A percentile compares a stretch with the other conserved stretches of the same genome.
phyloP scores from a whole-genome alignment of 1,140 invertebrate species.

The Euwallacea similis region DNA sequence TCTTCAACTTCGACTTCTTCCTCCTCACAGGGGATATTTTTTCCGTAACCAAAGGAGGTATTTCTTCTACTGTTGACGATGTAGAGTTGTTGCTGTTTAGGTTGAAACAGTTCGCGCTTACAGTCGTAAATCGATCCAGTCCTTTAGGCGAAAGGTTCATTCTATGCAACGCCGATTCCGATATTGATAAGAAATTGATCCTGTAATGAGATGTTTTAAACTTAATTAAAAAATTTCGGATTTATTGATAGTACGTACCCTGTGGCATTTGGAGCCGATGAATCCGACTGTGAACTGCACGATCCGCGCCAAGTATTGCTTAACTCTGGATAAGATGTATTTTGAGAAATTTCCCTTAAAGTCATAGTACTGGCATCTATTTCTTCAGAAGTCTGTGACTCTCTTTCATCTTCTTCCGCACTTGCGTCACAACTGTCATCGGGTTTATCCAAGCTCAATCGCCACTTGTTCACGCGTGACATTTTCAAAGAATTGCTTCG shows the following conservation, averaged over 20 bases:
- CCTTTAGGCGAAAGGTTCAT: constrained; percentile 57
- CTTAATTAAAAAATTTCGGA: constrained; percentile 6
- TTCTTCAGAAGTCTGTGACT: constrained; percentile 76
- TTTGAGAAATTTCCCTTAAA: constrained; percentile 61
- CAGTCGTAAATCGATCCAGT: constrained; percentile 54
- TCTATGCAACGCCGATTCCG: constrained; percentile 81
- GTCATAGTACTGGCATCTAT: constrained; percentile 67
- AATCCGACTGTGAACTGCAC: constrained; percentile 69
- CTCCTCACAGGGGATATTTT: constrained; percentile 62
- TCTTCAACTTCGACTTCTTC: constrained; percentile 68
- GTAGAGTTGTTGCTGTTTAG: constrained; percentile 60
- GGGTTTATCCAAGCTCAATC: constrained; percentile 53
- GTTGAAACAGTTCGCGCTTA: constrained; percentile 54
- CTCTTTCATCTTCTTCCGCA: constrained; percentile 81
- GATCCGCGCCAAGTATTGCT: constrained; percentile 79
- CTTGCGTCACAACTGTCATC: constrained; percentile 77
- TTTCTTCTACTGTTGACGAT: constrained; percentile 67
- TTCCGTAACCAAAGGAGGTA: constrained; percentile 58
- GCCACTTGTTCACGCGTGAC: constrained; percentile 68
- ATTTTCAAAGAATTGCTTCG: constrained; percentile 56
- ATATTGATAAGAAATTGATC: constrained; percentile 70
- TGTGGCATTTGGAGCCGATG: constrained; percentile 25
- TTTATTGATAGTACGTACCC: constrained; percentile 28
- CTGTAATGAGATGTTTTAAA: constrained; percentile 32
- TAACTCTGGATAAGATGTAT: constrained; percentile 56